A percentile compares a stretch with the other conserved stretches of the same genome.
Evolutionary conservation across 1,140 invertebrate species (phyloP).

Genomic region (Thaumatotibia leucotreta): DNA sequence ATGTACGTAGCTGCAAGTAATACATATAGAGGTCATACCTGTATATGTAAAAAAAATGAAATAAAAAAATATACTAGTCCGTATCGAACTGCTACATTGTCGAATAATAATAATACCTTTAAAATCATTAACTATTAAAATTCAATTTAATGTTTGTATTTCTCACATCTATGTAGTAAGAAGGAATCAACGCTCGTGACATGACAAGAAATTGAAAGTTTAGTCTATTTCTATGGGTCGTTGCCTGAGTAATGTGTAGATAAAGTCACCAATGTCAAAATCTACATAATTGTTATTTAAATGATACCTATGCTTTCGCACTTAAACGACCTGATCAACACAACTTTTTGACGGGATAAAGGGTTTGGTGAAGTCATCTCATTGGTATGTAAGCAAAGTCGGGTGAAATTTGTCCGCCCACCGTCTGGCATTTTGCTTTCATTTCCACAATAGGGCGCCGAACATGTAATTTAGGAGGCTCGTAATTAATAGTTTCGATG

Average conservation of each 20-base stretch:
- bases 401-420: neutral
- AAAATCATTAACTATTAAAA: no score
- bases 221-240: neutral
- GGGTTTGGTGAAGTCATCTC: neutral
- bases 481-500: neutral
- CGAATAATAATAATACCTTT: no score
- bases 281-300: neutral
- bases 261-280: neutral
- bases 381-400: neutral
- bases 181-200: neutral
- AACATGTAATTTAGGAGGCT: neutral
- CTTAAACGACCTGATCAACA: neutral
- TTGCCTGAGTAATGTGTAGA: neutral
- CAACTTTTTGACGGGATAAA: neutral
- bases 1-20: no score
- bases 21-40: no score
- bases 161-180: no score
- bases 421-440: neutral
- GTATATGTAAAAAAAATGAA: no score
- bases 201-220: neutral
- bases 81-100: no score
- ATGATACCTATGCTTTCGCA: neutral
- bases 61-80: no score
- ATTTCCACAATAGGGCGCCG: neutral
- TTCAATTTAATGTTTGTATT: no score